Evolutionary conservation across 2,113 vertebrate genomes (phyloP).

Genomic region (Cheilinus undulatus): DNA sequence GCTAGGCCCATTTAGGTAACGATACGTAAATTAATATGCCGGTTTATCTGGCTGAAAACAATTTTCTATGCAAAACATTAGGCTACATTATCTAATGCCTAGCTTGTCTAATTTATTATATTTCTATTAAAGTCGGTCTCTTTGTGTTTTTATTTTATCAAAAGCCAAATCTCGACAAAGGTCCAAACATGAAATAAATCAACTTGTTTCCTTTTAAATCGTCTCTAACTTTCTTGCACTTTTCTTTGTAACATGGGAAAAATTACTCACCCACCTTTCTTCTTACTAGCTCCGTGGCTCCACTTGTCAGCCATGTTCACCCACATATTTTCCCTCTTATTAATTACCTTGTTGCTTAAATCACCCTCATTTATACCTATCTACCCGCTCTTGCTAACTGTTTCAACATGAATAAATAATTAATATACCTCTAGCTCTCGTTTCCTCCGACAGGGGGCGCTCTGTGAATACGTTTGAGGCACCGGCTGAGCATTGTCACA

Average conservation of each 20-base stretch:
- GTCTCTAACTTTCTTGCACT: not conserved
- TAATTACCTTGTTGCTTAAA: not conserved
- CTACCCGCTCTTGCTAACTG: not conserved
- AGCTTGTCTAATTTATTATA: too few relatives aligned
- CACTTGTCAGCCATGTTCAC: not conserved
- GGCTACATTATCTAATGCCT: too few relatives aligned
- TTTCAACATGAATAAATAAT: not conserved
- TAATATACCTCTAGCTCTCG: not conserved
- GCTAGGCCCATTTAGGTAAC: too few relatives aligned
- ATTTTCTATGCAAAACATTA: too few relatives aligned
- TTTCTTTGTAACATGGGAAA: not conserved
- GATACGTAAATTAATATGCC: too few relatives aligned
- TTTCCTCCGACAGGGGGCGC: conserved; percentile 72
- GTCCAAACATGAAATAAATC: too few relatives aligned
- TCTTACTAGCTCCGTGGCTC: not conserved
- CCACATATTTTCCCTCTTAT: not conserved
- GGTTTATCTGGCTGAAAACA: too few relatives aligned
- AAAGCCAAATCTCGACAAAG: too few relatives aligned
- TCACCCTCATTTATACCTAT: not conserved
- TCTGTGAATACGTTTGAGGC: conserved; percentile 64
- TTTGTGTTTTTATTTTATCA: too few relatives aligned
- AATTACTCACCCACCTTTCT: conserved; percentile 27
- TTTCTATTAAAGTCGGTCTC: too few relatives aligned
- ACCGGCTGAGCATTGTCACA: conserved; percentile 29
- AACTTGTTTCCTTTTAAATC: too few relatives aligned